These are phyloP conservation scores for Silurus glanis DNA, from an alignment of 2,113 vertebrate species.

Conservation along the genomic window DNA sequence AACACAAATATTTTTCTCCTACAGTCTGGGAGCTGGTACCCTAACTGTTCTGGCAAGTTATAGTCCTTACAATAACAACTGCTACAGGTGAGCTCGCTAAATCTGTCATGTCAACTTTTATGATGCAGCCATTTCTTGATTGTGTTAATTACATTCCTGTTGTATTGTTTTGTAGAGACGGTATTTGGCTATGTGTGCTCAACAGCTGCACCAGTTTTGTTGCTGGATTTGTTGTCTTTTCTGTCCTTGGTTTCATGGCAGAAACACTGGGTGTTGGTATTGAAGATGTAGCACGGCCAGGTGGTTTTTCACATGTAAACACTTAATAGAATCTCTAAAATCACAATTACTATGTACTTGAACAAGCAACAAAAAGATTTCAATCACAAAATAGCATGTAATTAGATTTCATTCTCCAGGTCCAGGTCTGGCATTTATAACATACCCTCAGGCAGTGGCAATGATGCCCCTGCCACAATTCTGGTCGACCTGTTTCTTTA, in stretches of 20 bases:
- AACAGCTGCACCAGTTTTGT: conserved; percentile 65
- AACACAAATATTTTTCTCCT: conserved; percentile 72
- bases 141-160: not conserved
- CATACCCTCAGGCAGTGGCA: conserved; percentile 72
- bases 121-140: not conserved
- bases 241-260: conserved; percentile 76
- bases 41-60: conserved; percentile 60
- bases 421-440: conserved; percentile 72
- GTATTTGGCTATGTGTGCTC: conserved; percentile 49
- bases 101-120: no score
- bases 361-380: not conserved
- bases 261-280: conserved; percentile 66
- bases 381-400: not conserved
- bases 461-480: conserved; percentile 74
- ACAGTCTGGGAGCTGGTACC: conserved; percentile 61
- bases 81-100: no score
- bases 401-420: conserved; percentile 51
- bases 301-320: conserved; percentile 48
- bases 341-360: not conserved
- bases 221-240: conserved; percentile 74
- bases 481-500: conserved; percentile 73
- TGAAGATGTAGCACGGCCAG: conserved; percentile 70
- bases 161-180: no score
- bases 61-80: conserved; percentile 51
- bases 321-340: not conserved